Percentiles rank a stretch among this genome's conserved stretches.
Conservation (phyloP, 2,888 invertebrate species). For the Sceliomorpha sp. region DNA sequence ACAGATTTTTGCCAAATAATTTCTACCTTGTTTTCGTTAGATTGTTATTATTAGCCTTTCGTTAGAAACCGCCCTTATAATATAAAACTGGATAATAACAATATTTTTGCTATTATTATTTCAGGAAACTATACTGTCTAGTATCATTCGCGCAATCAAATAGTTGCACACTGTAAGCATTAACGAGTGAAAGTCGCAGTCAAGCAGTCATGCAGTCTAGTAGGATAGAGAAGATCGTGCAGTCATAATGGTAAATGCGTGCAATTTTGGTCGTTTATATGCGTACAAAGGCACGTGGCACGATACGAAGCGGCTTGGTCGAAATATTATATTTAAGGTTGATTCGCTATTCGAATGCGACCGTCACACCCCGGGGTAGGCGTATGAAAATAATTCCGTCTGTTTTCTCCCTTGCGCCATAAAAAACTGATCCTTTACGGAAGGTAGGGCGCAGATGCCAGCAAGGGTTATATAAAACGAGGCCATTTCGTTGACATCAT, state of each 20-base stretch:
- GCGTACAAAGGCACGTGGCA: constrained; percentile 61
- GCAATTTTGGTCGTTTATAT: constrained; percentile 37
- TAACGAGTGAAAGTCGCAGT: too few relatives aligned
- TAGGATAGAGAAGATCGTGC: constrained; percentile 27
- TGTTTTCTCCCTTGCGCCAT: constrained; percentile 53
- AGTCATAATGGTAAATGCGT: constrained; percentile 34
- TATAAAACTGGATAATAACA: too few relatives aligned
- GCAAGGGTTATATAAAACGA: constrained; percentile 62
- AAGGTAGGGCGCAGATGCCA: constrained; percentile 66
- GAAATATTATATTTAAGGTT: constrained; percentile 65
- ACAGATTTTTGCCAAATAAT: too few relatives aligned
- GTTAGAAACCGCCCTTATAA: too few relatives aligned
- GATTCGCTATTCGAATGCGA: constrained; percentile 59
- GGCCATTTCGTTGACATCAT: constrained; percentile 74
- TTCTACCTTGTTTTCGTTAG: too few relatives aligned
- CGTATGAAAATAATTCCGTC: constrained; percentile 71
- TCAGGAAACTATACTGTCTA: too few relatives aligned
- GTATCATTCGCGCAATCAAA: too few relatives aligned
- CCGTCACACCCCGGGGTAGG: constrained; percentile 65
- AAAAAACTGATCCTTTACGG: constrained; percentile 54
- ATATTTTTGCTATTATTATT: too few relatives aligned
- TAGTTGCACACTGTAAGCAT: too few relatives aligned
- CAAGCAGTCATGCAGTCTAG: too few relatives aligned
- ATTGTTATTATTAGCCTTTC: too few relatives aligned
- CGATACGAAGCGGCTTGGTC: constrained; percentile 62